phyloP scores from a whole-genome alignment of 2,797 vertebrate genomes.

The Iguana delicatissima region DNA sequence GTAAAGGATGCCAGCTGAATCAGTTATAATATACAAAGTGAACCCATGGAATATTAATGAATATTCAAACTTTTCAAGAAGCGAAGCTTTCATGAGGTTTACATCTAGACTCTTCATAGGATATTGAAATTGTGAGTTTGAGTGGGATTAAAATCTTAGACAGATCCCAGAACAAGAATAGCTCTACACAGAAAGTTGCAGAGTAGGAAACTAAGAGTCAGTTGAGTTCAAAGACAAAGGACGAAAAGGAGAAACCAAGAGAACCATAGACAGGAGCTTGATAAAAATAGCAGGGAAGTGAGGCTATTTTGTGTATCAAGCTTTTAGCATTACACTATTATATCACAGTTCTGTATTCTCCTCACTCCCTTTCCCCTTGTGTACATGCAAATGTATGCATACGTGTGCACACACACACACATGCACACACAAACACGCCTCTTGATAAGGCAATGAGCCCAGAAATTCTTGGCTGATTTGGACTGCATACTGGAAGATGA shows the following conservation, averaged over 20 bases:
- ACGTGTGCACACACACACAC: neutral
- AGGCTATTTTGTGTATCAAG: neutral
- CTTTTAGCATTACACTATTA: neutral
- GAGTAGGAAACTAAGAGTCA: neutral
- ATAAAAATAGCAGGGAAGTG: neutral
- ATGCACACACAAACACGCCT: neutral
- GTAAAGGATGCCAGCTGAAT: neutral
- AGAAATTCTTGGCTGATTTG: constrained; percentile 70
- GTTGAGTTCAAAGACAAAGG: neutral
- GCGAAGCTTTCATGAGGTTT: neutral
- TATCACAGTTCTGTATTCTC: neutral
- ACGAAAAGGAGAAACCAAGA: neutral
- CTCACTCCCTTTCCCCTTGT: neutral
- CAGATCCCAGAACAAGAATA: neutral
- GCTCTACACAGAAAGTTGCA: neutral
- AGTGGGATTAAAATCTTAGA: neutral
- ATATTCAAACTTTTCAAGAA: neutral
- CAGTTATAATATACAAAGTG: neutral
- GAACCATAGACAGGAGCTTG: neutral
- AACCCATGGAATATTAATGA: neutral
- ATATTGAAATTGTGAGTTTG: neutral
- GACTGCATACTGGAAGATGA: constrained; percentile 70
- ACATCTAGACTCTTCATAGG: neutral
- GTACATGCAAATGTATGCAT: too few relatives aligned
- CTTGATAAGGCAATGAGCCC: constrained; percentile 66